Base-by-base conservation (phyloP, 2,888 invertebrate genomes). In the Synanthedon andrenaeformis region DNA sequence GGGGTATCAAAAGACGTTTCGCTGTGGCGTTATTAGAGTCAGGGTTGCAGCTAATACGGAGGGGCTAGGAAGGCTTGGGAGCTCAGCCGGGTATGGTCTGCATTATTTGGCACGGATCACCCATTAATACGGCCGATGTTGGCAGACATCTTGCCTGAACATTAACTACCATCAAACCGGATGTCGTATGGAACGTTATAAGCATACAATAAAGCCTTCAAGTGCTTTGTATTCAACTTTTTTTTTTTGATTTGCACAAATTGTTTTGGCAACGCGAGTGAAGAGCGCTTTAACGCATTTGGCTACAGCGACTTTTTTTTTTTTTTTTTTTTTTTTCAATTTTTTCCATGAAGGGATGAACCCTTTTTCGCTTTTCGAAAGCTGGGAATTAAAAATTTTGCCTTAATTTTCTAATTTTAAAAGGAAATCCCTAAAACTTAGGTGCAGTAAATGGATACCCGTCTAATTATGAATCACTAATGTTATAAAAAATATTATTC, bases 161-260 rank as follows among this genome's bases (percentile, higher is more conserved):
- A 80, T 82, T 82, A 82, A 79, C 80, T 76, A 75, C 67, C 82
- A 77, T 81, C 80, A 74, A 76, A 80, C 75, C 83, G 81, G 83
- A 83, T 79, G 83, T 82, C 80, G 74, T 81, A 78, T 69, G 72
- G 70, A 71, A 74, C 76, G 76, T 82, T 82, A 83, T 79, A 79
- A 82, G 82, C 74, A 70, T 67, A 82, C 78, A 82, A 82, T 82
- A 82, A 82, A 83, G 76, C 72, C 71, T 74, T 68, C 63, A 64
- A 76, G 71, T 67, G 75, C 51, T 41, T 51, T 35, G 35, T 41
- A 35, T 12, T 50, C 50, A 11, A 35, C 35, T 35, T 35, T 35
- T 28, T n/a, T 49, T 51, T 35, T 51, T 35, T 51, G 51, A 51
- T n/a, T 51, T 51, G 51, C 41, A 5, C n/a, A 28, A 35, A 17